These are phyloP conservation scores for Cephalopholis sonnerati DNA, from an alignment of 2,113 vertebrate species.

Conservation along the genomic window DNA sequence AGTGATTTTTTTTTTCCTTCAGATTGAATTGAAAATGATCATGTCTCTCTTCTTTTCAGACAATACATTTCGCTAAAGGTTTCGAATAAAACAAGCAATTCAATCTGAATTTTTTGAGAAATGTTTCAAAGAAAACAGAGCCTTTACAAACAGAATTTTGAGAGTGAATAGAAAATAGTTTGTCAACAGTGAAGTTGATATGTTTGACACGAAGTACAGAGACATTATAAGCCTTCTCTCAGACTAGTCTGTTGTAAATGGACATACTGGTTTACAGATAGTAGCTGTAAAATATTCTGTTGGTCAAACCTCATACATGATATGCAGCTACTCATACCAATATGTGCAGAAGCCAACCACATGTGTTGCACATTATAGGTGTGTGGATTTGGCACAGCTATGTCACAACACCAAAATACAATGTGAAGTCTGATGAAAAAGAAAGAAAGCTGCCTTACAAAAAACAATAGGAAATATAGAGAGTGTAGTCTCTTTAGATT, in stretches of 20 bases:
- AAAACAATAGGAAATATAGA: slow-evolving; percentile 80
- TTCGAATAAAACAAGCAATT: slow-evolving; percentile 14
- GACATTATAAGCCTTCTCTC: slow-evolving; percentile 32
- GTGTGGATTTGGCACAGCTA: slow-evolving; percentile 40
- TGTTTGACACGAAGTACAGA: slow-evolving; percentile 49
- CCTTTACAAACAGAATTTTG: slow-evolving; percentile 34
- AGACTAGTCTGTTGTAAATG: not conserved
- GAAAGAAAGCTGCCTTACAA: slow-evolving; percentile 68
- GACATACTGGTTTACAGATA: slow-evolving; percentile 1
- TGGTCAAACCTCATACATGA: slow-evolving; percentile 15
- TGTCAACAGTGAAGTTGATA: slow-evolving; percentile 61
- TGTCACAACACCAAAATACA: slow-evolving; percentile 15
- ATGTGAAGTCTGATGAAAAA: slow-evolving; percentile 56
- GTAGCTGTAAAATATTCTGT: not conserved
- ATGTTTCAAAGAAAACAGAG: slow-evolving; percentile 37
- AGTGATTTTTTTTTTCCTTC: slow-evolving; percentile 32
- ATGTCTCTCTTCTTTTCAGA: slow-evolving; percentile 49
- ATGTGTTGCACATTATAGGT: not conserved
- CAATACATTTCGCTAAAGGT: slow-evolving; percentile 23
- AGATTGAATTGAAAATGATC: slow-evolving; percentile 54
- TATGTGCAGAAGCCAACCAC: slow-evolving; percentile 43
- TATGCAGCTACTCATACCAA: slow-evolving; percentile 8
- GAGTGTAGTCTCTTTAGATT: slow-evolving; percentile 62
- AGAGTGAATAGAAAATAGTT: slow-evolving; percentile 70
- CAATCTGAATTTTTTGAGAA: slow-evolving; percentile 19